Evolutionary conservation across 2,113 vertebrate genomes (phyloP), one percentile per base, ranked within the genome.

Genomic region (Melozone crissalis): DNA sequence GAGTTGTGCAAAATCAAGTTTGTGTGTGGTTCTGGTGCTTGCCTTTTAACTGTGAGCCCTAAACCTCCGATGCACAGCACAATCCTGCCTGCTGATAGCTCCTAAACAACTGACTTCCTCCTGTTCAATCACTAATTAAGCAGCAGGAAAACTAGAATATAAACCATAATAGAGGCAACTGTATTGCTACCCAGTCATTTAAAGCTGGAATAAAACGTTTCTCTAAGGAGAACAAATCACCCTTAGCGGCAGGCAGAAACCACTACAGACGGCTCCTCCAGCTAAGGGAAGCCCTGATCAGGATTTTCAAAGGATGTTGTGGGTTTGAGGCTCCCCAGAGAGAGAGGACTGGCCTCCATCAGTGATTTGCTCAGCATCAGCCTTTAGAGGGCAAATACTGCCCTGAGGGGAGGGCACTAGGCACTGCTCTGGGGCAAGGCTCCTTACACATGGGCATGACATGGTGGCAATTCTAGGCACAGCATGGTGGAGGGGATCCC

Each of bases 401-500:
- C 58, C 44, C 24, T 41, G 31, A 28, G 15, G 17, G n/a, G 71
- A 69, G 58, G 33, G 58, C 73, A 44, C 74, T 51, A 62, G 58
- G 59, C 58, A 28, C 37, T 44, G 67, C 63, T 75, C 19, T 1
- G 10, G 33, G 52, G 37, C 58, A 4, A 4, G 49, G 52, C 41
- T 52, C 46, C 16, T 2, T 8, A 10, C 11, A 17, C 21, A 4
- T 0, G 1, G 52, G 49, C 49, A 35, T 13, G 52, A 44, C 49
- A 35, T 13, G 47, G 43, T 33, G 33, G 71, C 62, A 68, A 28
- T 83, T 44, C 15, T 4, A 21, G 47, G 52, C n/a, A 41, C 7
- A 3, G 10, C 2, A 0, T n/a, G 66, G 19, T 41, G 52, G 33
- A 82, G 11, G 19, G 2, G 1, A 63, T 41, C 37, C 3, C 1